Percentiles rank a stretch among this genome's conserved stretches.
Conservation (phyloP, 2,113 vertebrate species). For the Eulemur rufifrons region DNA sequence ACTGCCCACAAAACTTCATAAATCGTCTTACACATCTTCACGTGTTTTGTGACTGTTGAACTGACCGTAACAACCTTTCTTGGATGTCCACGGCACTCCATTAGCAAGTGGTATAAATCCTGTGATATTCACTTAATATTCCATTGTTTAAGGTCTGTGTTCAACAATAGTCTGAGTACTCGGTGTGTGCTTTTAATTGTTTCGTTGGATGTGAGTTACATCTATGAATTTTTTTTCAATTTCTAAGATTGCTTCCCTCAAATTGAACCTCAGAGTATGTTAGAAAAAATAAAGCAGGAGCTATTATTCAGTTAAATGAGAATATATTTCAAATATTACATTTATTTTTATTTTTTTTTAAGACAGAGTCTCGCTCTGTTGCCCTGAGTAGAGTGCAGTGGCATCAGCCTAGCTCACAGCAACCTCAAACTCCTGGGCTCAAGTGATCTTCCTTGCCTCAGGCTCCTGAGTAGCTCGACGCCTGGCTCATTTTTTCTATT, state of each 20-base stretch:
- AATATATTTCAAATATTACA: background rate
- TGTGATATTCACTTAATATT: background rate
- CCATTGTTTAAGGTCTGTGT: background rate
- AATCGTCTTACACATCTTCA: background rate
- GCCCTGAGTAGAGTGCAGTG: no score
- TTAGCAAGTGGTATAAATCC: background rate
- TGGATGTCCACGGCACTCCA: background rate
- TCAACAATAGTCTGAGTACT: background rate
- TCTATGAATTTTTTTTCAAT: background rate
- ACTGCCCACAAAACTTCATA: constrained; percentile 11
- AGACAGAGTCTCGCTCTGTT: no score
- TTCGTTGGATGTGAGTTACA: background rate
- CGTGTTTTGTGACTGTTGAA: background rate
- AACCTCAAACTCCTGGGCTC: no score
- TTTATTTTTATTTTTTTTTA: background rate
- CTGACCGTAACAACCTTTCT: background rate
- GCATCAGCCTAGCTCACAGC: no score
- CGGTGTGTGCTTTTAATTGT: background rate
- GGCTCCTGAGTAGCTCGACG: no score
- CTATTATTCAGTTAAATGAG: background rate
- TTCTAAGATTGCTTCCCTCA: background rate
- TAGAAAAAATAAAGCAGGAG: constrained; percentile 2
- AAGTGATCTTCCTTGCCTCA: no score
- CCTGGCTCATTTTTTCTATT: no score
- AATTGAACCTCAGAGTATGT: background rate